Base-by-base conservation (phyloP, 2,888 invertebrate species). In the Branchipolynoe longqiensis region DNA sequence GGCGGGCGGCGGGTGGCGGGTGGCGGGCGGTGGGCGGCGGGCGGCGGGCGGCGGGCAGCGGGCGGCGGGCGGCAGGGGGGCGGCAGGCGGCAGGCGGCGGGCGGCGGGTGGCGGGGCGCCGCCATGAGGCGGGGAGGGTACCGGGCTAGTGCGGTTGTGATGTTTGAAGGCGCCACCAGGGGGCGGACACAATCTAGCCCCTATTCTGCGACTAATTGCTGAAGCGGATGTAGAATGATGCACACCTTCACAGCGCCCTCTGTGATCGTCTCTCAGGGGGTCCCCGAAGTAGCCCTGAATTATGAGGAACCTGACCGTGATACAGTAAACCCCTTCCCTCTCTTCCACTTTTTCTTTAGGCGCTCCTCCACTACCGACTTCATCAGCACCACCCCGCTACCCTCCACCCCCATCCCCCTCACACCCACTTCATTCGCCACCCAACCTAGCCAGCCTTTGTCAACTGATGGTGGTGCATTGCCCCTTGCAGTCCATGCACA, bases 181-280 rank as follows among this genome's bases (percentile, higher is more conserved):
- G 41, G 78, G 12, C 78, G 22, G 48, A n/a, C 22, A 48, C 78
- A 78, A 78, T 78, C 48, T 78, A 48, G n/a, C 31, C 6, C 12
- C 78, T 8, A 78, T 78, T 78, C 78, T 78, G 31, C 12, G 28
- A 31, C 48, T 78, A 78, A 78, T 78, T 78, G 78, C 41, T 69
- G 48, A 33, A 78, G 28, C 78, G 78, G 78, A 78, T 48, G 1
- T 48, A 14, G 48, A 78, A 78, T 78, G 28, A 78, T 78, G 28
- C 54, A 78, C 41, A 40, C 40, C 41, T 78, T 78, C 41, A n/a
- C n/a, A 78, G 28, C 31, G 28, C 48, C 1, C 48, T 12, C 28
- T 6, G 25, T n/a, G 22, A 36, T 12, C 25, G 48, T 48, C 78
- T 48, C 78, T 31, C 78, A 78, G 48, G n/a, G n/a, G n/a, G n/a